phyloP scores from a whole-genome alignment of 2,888 invertebrate species.

The Clusia tigrina region DNA sequence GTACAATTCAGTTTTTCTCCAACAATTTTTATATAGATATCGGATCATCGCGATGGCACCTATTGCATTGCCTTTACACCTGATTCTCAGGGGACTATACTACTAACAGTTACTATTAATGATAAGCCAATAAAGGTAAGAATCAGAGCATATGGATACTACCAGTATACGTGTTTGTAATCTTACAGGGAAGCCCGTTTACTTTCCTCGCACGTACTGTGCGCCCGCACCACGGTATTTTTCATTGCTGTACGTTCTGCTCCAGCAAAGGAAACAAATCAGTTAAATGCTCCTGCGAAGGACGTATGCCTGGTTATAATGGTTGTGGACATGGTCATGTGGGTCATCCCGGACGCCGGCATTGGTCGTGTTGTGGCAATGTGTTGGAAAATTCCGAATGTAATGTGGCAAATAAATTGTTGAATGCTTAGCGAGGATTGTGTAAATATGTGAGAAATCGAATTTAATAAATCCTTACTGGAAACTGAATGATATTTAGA shows the following conservation, averaged over 20 bases:
- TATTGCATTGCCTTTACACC: conserved; percentile 71
- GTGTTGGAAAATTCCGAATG: conserved; percentile 72
- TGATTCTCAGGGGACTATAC: conserved; percentile 71
- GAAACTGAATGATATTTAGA: too few relatives aligned
- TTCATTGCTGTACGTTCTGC: conserved; percentile 84
- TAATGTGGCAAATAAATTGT: conserved; percentile 63
- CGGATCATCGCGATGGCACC: conserved; percentile 72
- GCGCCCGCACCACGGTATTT: conserved; percentile 74
- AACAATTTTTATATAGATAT: conserved; percentile 62
- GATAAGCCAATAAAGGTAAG: conserved; percentile 73
- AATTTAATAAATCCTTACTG: too few relatives aligned
- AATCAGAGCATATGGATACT: not conserved
- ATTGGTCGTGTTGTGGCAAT: conserved; percentile 85
- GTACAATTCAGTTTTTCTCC: too few relatives aligned
- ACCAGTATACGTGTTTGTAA: conserved; percentile 5
- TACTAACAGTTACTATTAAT: conserved; percentile 71
- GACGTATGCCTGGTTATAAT: conserved; percentile 77
- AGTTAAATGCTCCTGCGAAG: conserved; percentile 75
- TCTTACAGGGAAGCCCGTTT: conserved; percentile 73
- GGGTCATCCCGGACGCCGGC: conserved; percentile 80
- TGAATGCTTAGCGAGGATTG: conserved; percentile 47
- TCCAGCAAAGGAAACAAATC: conserved; percentile 78
- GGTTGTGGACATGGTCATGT: conserved; percentile 85
- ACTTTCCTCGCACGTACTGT: conserved; percentile 71
- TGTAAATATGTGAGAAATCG: too few relatives aligned